These are phyloP conservation scores for Centroberyx gerrardi DNA, from an alignment of 2,797 vertebrate genomes.

Conservation along the genomic window DNA sequence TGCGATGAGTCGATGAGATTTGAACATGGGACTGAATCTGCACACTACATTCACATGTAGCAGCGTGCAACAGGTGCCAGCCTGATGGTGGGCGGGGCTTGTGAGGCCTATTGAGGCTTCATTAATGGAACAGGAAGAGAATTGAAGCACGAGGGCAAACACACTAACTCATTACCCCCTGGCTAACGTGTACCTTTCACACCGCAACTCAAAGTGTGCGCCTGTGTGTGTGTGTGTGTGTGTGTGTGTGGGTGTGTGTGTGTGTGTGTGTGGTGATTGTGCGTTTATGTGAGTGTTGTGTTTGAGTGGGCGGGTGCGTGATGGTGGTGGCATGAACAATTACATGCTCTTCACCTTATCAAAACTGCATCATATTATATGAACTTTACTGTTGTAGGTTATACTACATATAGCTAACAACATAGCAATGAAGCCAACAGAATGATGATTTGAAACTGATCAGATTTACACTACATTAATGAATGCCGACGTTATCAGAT, in stretches of 20 bases:
- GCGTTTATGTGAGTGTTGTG: constrained; percentile 55
- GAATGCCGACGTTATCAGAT: neutral
- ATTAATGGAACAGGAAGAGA: constrained; percentile 81
- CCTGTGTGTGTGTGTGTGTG: constrained; percentile 39
- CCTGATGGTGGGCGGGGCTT: constrained; percentile 45
- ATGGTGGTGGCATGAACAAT: constrained; percentile 25
- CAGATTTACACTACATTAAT: neutral
- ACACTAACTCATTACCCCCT: constrained; percentile 77
- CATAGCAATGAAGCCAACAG: neutral
- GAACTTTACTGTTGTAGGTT: neutral
- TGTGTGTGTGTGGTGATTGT: constrained; percentile 54
- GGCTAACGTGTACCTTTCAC: constrained; percentile 81
- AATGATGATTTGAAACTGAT: neutral
- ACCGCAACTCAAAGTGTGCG: constrained; percentile 77
- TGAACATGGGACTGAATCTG: neutral
- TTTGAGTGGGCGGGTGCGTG: constrained; percentile 35
- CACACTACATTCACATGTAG: constrained; percentile 24
- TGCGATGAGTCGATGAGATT: too few species aligned
- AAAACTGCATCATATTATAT: constrained; percentile 18
- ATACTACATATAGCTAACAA: neutral
- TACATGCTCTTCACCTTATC: constrained; percentile 33
- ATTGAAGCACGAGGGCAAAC: constrained; percentile 75
- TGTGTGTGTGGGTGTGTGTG: constrained; percentile 37
- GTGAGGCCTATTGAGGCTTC: constrained; percentile 74
- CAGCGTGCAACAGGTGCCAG: constrained; percentile 44